Base-by-base conservation (phyloP, 1,140 invertebrate genomes). In the Drosophila melanica region DNA sequence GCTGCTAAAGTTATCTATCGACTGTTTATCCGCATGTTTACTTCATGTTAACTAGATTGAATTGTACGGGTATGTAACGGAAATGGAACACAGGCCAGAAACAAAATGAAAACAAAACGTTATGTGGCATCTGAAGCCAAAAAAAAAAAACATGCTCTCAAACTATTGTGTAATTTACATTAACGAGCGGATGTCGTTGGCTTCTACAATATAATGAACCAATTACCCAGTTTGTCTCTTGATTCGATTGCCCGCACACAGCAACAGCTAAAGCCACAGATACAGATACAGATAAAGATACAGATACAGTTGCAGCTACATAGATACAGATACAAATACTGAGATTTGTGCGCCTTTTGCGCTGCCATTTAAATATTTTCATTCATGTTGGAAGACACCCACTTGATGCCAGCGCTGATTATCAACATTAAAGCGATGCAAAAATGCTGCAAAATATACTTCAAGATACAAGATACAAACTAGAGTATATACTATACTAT, bases 121-220 rank as follows among this genome's bases (percentile, higher is more conserved):
- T 41, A 4, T 41, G 39, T n/a, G 39, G n/a, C 39, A 41, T 41
- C 39, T n/a, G 39, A 41, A 59, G 23, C 23, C 30, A 63, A 27
- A 70, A 64, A 70, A 64, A 64, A 35, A 54, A 41, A 54, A 50
- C 30, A 65, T 81, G 47, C 75, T 81, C 77, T 73, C 48, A 87
- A 85, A 85, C 81, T 86, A 87, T 87, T 87, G 82, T 87, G 82
- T 87, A 87, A 87, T 89, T 87, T 89, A 87, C 82, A 87, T 87
- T 87, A 87, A 82, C 82, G 73, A 87, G 79, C 82, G 82, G 82
- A 87, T 89, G 82, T 82, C 79, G 82, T 82, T 82, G 82, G 79
- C 72, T 87, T 73, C 78, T 68, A 86, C 81, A 81, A 81, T 87
- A 86, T 86, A 87, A 87, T 87, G 82, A 86, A 86, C 79, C 82